Conservation (phyloP, 2,113 vertebrate genomes). For the Zosterops lateralis region DNA sequence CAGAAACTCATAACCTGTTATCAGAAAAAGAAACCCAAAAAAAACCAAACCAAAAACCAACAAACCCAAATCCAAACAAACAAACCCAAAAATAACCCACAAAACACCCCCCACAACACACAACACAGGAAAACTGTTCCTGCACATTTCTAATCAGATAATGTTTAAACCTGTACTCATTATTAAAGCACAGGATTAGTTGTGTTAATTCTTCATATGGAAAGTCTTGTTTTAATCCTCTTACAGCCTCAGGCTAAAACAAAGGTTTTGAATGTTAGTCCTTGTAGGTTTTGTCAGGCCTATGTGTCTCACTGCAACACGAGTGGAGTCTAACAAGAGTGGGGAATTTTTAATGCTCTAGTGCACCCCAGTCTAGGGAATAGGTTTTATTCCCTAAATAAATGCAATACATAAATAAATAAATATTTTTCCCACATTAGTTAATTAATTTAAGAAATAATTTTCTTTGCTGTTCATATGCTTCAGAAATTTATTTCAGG, state of each 20-base stretch:
- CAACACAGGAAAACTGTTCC: background rate
- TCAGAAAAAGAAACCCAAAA: background rate
- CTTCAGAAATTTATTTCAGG: background rate
- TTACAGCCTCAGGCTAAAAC: background rate
- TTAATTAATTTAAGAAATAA: background rate
- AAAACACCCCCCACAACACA: fast-evolving
- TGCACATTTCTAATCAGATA: background rate
- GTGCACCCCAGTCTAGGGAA: background rate
- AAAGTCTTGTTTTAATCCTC: background rate
- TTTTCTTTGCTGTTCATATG: background rate
- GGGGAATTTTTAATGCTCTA: background rate
- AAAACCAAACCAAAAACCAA: background rate
- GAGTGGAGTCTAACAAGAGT: background rate
- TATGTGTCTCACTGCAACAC: fast-evolving
- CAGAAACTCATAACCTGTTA: background rate
- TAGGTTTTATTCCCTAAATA: background rate
- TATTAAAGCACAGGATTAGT: background rate
- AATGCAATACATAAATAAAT: background rate
- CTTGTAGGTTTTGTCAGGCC: background rate
- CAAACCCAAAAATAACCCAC: background rate
- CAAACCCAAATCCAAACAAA: background rate
- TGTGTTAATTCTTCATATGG: background rate
- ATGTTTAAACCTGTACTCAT: background rate
- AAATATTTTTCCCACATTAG: no score
- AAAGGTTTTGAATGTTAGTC: background rate